phyloP scores from a whole-genome alignment of 2,113 vertebrate species.

The Oplegnathus fasciatus region DNA sequence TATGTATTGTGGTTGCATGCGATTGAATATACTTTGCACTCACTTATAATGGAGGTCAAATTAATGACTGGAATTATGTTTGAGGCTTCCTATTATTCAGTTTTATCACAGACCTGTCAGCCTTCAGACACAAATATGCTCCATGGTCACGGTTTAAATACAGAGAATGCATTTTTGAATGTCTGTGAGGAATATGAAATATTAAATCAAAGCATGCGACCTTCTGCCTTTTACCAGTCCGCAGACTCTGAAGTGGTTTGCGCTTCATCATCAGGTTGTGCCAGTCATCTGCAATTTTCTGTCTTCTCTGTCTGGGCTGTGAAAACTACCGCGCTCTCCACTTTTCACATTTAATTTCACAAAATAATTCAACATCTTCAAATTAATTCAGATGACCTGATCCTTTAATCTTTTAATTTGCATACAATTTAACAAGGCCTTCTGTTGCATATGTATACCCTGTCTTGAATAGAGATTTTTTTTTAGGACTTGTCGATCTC shows the following conservation, averaged over 20 bases:
- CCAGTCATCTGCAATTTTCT: background rate
- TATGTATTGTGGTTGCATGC: background rate
- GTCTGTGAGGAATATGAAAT: conserved; percentile 10
- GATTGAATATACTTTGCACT: background rate
- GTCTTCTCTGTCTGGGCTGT: background rate
- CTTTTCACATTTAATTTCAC: background rate
- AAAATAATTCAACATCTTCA: background rate
- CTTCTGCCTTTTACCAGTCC: conserved; percentile 15
- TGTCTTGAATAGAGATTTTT: background rate
- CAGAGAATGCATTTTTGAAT: background rate
- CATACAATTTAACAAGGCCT: background rate
- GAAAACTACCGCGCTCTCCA: background rate
- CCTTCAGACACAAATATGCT: background rate
- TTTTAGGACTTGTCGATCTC: background rate
- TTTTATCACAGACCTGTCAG: background rate
- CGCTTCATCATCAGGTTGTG: background rate
- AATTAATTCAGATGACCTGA: conserved; percentile 2
- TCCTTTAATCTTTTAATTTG: conserved; percentile 8
- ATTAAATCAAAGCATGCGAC: conserved; percentile 2
- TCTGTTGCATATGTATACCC: background rate
- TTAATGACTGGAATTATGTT: background rate
- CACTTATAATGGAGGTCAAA: background rate
- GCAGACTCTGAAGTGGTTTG: background rate
- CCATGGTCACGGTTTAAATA: background rate
- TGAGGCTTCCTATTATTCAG: background rate